Evolutionary conservation across 1,140 invertebrate species (phyloP).

Genomic region (Streblospio benedicti): DNA sequence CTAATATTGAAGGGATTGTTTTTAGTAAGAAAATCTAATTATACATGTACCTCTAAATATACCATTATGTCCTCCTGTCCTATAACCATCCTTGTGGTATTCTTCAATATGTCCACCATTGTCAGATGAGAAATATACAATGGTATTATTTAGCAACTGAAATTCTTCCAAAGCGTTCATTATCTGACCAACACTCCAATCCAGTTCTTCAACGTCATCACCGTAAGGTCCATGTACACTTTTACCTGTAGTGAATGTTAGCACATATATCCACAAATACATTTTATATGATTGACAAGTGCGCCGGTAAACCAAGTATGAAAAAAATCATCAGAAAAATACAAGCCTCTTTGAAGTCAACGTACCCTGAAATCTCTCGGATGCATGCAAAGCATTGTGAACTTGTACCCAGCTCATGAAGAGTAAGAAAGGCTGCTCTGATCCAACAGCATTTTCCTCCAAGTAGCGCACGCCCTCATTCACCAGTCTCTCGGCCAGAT

Average conservation of each 20-base stretch:
- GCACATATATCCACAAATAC: too few relatives aligned
- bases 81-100: conserved; percentile 27
- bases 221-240: conserved; percentile 42
- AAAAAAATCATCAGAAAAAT: too few relatives aligned
- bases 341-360: too few relatives aligned
- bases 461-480: conserved; percentile 30
- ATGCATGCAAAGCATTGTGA: conserved; percentile 25
- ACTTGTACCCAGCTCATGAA: conserved; percentile 34
- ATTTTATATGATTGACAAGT: too few relatives aligned
- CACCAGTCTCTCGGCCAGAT: conserved; percentile 28
- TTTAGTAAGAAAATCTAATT: conserved; percentile 27
- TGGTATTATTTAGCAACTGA: conserved; percentile 34
- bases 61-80: conserved; percentile 46
- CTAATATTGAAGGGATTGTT: neutral
- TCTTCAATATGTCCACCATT: conserved; percentile 49
- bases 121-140: conserved; percentile 48
- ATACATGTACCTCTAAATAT: conserved; percentile 33
- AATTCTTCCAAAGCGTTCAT: conserved; percentile 26
- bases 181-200: conserved; percentile 38
- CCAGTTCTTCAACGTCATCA: conserved; percentile 43
- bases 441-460: conserved; percentile 17
- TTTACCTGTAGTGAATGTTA: too few relatives aligned
- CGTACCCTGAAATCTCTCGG: conserved; percentile 25
- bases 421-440: conserved; percentile 30
- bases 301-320: too few relatives aligned